Evolutionary conservation across 2,113 vertebrate genomes (phyloP).

Genomic region (crab-eating macaque (Macaca fascicularis)): DNA sequence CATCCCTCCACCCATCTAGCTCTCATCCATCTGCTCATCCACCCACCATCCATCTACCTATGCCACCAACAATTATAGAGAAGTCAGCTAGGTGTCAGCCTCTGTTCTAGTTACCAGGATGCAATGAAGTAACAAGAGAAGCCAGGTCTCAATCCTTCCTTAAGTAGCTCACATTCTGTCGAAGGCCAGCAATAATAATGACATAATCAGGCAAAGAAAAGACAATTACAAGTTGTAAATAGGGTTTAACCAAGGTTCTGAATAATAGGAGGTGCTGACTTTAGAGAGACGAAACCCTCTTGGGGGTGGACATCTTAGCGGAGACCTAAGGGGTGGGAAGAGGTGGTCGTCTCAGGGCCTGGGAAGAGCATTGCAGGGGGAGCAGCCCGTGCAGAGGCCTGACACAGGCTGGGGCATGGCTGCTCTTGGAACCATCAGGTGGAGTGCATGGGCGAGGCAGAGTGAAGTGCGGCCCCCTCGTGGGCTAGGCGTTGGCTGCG

Average conservation of each 20-base stretch:
- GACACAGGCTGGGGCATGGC: neutral
- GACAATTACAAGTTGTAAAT: neutral
- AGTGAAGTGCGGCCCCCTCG: accelerated
- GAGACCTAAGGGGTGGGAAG: neutral
- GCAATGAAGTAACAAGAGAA: neutral
- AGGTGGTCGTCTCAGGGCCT: accelerated
- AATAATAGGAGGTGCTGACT: neutral
- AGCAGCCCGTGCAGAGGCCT: neutral
- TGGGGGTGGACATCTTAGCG: neutral
- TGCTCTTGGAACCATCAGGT: accelerated
- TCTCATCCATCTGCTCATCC: too few relatives aligned
- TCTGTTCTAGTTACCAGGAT: neutral
- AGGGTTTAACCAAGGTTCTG: neutral
- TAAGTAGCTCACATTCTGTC: accelerated
- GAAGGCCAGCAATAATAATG: neutral
- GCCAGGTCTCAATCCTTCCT: neutral
- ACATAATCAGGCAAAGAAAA: neutral
- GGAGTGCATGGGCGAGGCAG: accelerated
- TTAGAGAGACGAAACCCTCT: neutral
- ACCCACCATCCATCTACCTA: too few relatives aligned
- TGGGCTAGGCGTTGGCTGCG: neutral
- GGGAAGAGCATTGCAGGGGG: neutral
- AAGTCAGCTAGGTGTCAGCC: neutral
- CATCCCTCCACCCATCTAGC: neutral
- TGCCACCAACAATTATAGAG: neutral